Evolutionary conservation across 2,888 invertebrate genomes (phyloP), one percentile per base, ranked within the genome.

Genomic region (Phoenoteleia sp.): DNA sequence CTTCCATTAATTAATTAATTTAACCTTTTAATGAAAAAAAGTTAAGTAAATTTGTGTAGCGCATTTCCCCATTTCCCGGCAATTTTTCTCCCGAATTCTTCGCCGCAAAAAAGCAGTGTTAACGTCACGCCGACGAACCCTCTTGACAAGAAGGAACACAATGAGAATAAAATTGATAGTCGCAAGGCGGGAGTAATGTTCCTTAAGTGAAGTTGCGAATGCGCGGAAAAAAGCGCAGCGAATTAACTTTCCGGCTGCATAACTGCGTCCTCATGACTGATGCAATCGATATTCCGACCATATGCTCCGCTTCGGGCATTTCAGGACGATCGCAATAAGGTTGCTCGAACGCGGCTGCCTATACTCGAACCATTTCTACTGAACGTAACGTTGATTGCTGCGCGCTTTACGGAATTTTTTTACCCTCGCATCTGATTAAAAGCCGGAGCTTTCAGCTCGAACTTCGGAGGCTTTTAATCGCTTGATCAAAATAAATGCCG

Each of bases 281-380:
- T 69, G 69, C 62, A 74, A 81, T 81, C 81, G 75, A 81, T 81
- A 75, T 69, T 62, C 21, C 69, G 36, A 49, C 52, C 75, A 67
- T 75, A 47, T 75, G 64, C 45, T 67, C 58, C 27, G 25, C 39
- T 21, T 19, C 45, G 39, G 36, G 15, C 66, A 54, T 60, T 67
- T 69, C 45, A 29, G 27, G 27, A 60, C 47, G 64, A 29, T 72
- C 45, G 56, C 64, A 79, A 79, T 72, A 66, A 79, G 33, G 71
- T 42, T 66, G 56, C 47, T 72, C 58, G 45, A 67, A 23, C 42
- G 27, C 3, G 81, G 54, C 67, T 81, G 81, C 67, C 74, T 81
- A 19, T 75, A 81, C 54, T 45, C 75, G 23, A 54, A 81, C 27
- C 27, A 33, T 62, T 60, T 39, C 75, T 19, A 81, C 81, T 81